phyloP scores from a whole-genome alignment of 2,113 vertebrate species.

The Nothocercus nigrocapillus region DNA sequence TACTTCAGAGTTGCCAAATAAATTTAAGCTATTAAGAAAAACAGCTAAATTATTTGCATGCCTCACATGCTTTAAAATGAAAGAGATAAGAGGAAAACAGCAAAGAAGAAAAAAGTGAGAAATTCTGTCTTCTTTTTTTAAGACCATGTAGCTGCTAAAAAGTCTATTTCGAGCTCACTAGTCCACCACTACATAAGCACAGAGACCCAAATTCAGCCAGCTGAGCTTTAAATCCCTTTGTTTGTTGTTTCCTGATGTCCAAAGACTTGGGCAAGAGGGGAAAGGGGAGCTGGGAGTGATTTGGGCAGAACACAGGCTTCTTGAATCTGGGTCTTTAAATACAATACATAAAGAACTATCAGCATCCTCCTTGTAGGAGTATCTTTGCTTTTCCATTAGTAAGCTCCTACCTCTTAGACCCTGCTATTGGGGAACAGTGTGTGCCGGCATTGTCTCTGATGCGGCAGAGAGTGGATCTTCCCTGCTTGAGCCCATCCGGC shows the following conservation, averaged over 20 bases:
- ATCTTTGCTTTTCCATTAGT: neutral
- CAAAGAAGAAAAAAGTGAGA: neutral
- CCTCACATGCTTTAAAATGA: neutral
- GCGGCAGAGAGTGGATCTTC: fast-evolving
- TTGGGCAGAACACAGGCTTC: neutral
- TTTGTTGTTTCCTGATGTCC: neutral
- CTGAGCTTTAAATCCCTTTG: neutral
- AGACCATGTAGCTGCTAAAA: neutral
- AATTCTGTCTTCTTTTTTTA: neutral
- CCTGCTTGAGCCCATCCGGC: neutral
- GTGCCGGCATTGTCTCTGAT: neutral
- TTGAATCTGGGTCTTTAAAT: neutral
- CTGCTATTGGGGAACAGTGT: neutral
- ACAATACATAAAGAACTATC: neutral
- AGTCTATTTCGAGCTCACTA: fast-evolving
- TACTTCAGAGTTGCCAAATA: neutral
- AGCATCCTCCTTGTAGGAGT: neutral
- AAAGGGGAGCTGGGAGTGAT: neutral
- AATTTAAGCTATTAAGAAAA: neutral
- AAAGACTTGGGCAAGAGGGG: neutral
- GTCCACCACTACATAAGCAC: neutral
- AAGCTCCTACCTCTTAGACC: neutral
- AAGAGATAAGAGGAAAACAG: neutral
- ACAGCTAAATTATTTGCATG: neutral
- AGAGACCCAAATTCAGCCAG: neutral